A percentile compares a stretch with the other conserved stretches of the same genome.
These are phyloP conservation scores for Spizaetus ornatus DNA, from an alignment of 2,113 vertebrate species.

Conservation along the genomic window DNA sequence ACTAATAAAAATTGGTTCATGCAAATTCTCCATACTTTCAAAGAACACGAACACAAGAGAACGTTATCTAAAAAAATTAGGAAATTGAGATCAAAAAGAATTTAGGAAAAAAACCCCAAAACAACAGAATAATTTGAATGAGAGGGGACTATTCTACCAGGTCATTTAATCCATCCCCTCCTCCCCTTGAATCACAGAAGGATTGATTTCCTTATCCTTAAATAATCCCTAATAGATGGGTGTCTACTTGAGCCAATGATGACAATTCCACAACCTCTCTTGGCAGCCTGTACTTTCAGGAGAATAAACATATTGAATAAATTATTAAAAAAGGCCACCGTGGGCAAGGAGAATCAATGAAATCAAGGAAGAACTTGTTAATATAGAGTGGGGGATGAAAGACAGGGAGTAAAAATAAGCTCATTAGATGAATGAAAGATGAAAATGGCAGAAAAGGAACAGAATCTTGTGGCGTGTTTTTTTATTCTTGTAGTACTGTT, in stretches of 20 bases:
- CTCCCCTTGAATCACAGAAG: constrained; percentile 3
- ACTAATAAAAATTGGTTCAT: constrained; percentile 68
- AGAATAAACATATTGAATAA: constrained; percentile 60
- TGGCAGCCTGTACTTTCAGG: constrained; percentile 35
- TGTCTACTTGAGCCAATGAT: constrained; percentile 52
- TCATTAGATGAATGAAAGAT: constrained; percentile 30
- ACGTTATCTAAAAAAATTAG: constrained; percentile 29
- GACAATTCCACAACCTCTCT: constrained; percentile 51
- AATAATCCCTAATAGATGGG: constrained; percentile 58
- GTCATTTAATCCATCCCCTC: constrained; percentile 14
- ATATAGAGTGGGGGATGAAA: not conserved
- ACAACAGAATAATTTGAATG: constrained; percentile 20
- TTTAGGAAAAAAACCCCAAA: not conserved
- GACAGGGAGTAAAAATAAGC: not conserved
- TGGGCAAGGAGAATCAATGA: constrained; percentile 42
- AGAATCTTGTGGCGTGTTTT: not conserved
- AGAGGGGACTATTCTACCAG: not conserved
- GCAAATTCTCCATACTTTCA: constrained; percentile 66
- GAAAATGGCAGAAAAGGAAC: not conserved
- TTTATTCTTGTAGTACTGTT: not conserved
- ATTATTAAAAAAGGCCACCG: constrained; percentile 43
- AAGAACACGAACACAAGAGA: constrained; percentile 40
- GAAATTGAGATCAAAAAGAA: constrained; percentile 62
- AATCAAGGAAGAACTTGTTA: constrained; percentile 36
- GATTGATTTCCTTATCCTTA: constrained; percentile 57